Percentiles rank a stretch among this genome's conserved stretches.
Evolutionary conservation across 2,797 vertebrate genomes (phyloP).

Genomic region (Zalophus californianus): DNA sequence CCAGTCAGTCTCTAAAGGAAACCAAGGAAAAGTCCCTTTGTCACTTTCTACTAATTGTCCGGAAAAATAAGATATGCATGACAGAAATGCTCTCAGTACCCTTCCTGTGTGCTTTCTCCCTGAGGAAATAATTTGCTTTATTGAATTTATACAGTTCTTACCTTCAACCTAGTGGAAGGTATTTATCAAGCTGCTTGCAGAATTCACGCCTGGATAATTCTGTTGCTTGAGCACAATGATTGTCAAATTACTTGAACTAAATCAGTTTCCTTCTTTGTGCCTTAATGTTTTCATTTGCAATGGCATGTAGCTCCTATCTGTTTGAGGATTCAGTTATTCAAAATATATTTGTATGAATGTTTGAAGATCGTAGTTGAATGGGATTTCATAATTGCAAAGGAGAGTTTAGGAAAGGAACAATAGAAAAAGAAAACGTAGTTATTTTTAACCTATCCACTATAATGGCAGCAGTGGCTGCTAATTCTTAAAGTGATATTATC

Average conservation of each 20-base stretch:
- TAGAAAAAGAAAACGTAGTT: constrained; percentile 28
- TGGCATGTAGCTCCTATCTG: background rate
- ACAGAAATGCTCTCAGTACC: constrained; percentile 43
- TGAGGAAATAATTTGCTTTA: constrained; percentile 63
- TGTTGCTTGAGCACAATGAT: background rate
- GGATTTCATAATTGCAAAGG: constrained; percentile 59
- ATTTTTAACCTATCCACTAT: background rate
- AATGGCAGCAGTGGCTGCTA: background rate
- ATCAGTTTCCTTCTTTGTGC: constrained; percentile 49
- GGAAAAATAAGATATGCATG: constrained; percentile 56
- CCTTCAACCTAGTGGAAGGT: constrained; percentile 51
- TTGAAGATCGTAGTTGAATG: constrained; percentile 50
- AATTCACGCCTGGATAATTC: constrained; percentile 63
- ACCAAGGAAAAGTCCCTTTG: background rate
- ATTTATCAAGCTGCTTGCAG: constrained; percentile 75
- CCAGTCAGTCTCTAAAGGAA: background rate
- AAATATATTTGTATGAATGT: constrained; percentile 59
- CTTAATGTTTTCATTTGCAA: constrained; percentile 55
- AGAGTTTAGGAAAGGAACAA: background rate
- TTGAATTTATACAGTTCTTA: constrained; percentile 65
- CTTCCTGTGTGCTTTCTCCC: constrained; percentile 58
- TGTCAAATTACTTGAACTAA: constrained; percentile 63
- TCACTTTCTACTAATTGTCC: constrained; percentile 60
- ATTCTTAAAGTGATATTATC: background rate
- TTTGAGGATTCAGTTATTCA: constrained; percentile 63